Evolutionary conservation across 2,888 invertebrate species (phyloP).

Genomic region (Limnephilus lunatus): DNA sequence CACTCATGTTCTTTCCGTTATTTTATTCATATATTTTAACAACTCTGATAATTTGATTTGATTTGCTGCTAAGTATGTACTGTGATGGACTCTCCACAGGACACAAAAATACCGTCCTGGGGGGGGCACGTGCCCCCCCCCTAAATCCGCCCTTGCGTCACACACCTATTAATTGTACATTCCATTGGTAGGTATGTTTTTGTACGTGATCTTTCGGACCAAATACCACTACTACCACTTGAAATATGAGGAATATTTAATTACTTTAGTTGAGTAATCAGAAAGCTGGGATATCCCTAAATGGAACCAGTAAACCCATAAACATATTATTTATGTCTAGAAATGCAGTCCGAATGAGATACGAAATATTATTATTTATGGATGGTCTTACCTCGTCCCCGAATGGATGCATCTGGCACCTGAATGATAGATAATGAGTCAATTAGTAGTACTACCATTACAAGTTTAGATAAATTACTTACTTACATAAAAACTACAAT

Average conservation of each 20-base stretch:
- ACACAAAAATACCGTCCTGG: too few relatives aligned
- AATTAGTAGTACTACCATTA: background rate
- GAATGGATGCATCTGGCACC: background rate
- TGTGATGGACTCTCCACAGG: too few relatives aligned
- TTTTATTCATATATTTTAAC: too few relatives aligned
- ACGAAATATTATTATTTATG: background rate
- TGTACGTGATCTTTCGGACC: background rate
- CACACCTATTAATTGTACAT: too few relatives aligned
- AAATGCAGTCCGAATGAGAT: background rate
- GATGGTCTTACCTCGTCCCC: background rate
- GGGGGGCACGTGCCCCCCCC: too few relatives aligned
- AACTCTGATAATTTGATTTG: too few relatives aligned
- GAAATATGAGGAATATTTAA: background rate
- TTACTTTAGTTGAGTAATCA: background rate
- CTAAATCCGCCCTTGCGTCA: too few relatives aligned
- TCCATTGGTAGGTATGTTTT: background rate
- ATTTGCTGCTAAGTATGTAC: too few relatives aligned
- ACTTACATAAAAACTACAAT: too few relatives aligned
- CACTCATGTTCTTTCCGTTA: too few relatives aligned
- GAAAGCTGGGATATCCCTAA: background rate
- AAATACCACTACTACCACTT: too few relatives aligned
- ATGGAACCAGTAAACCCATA: background rate
- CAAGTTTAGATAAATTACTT: background rate
- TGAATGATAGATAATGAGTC: background rate
- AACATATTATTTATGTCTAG: background rate